Evolutionary conservation across 2,888 invertebrate species (phyloP).

Genomic region (Pheosia tremula): DNA sequence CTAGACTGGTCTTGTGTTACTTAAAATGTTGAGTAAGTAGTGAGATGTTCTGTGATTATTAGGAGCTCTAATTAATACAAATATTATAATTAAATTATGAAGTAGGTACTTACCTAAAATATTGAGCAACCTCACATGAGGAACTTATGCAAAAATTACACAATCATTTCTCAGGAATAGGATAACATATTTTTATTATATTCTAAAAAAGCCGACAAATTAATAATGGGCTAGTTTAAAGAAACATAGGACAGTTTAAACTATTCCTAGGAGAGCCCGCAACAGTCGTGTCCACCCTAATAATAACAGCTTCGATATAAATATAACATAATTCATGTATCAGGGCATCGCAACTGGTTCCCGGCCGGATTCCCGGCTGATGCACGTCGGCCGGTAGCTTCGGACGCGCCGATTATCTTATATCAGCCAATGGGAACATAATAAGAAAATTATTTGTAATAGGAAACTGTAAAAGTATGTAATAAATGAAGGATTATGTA

Average conservation of each 20-base stretch:
- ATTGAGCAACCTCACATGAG: too few species aligned
- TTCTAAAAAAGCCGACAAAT: too few species aligned
- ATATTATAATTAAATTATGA: too few species aligned
- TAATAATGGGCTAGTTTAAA: too few species aligned
- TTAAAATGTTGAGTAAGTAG: too few species aligned
- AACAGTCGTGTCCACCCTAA: slow-evolving; percentile 18
- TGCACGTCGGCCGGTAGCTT: slow-evolving; percentile 27
- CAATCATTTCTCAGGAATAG: too few species aligned
- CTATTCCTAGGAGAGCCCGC: not conserved
- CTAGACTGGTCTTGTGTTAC: too few species aligned
- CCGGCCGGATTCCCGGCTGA: slow-evolving; percentile 56
- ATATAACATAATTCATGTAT: slow-evolving; percentile 69
- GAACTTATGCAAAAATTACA: too few species aligned
- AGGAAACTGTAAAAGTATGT: not conserved
- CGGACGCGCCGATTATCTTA: slow-evolving; percentile 35
- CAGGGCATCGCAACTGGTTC: slow-evolving; percentile 70
- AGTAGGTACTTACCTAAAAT: too few species aligned
- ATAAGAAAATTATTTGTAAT: not conserved
- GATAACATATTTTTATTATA: too few species aligned
- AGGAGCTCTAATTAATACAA: too few species aligned
- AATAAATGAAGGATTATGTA: not conserved
- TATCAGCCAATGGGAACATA: not conserved
- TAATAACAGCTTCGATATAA: slow-evolving; percentile 66
- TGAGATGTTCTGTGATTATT: too few species aligned
- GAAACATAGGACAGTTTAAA: not conserved